Percentiles rank a stretch among this genome's conserved stretches.
These are phyloP conservation scores for Eucidaris tribuloides DNA, from an alignment of 35 echinoderm and acorn worm species.

Conservation along the genomic window DNA sequence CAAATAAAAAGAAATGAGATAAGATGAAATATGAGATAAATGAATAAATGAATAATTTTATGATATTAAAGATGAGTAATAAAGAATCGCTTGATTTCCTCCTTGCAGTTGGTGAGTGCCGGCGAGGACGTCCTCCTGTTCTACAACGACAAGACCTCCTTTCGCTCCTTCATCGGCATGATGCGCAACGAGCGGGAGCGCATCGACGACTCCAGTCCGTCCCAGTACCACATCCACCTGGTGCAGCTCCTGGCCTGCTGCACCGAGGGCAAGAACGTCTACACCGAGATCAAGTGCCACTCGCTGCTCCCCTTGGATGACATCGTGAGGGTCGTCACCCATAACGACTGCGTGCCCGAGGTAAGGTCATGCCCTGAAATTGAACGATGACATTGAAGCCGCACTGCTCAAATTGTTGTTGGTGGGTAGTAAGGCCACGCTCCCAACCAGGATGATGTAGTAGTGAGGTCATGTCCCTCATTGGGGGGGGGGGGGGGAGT, in stretches of 20 bases:
- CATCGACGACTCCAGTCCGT: slow-evolving; percentile 64
- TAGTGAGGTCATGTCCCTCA: no score
- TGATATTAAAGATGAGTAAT: no score
- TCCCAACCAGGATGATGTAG: no score
- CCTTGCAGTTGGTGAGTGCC: slow-evolving; percentile 75
- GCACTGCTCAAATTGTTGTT: no score
- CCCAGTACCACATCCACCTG: slow-evolving; percentile 96
- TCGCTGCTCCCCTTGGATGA: slow-evolving; percentile 90
- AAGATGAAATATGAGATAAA: no score
- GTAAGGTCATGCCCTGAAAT: no score
- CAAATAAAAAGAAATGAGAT: no score
- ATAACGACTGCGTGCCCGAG: slow-evolving; percentile 91
- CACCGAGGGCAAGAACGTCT: slow-evolving; percentile 98
- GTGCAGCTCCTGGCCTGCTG: slow-evolving; percentile 93
- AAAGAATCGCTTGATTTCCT: no score
- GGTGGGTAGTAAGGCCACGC: no score
- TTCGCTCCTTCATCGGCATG: slow-evolving; percentile 76
- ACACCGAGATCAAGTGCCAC: slow-evolving; percentile 98
- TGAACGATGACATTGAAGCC: no score
- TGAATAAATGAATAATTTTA: no score
- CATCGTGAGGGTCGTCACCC: slow-evolving; percentile 87
- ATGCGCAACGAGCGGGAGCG: slow-evolving; percentile 79
- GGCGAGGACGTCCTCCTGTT: slow-evolving; percentile 97
- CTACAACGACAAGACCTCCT: slow-evolving; percentile 95
- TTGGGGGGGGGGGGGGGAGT: no score